Conservation (phyloP, 1,140 invertebrate species). For the Brachionus paranguensis region DNA sequence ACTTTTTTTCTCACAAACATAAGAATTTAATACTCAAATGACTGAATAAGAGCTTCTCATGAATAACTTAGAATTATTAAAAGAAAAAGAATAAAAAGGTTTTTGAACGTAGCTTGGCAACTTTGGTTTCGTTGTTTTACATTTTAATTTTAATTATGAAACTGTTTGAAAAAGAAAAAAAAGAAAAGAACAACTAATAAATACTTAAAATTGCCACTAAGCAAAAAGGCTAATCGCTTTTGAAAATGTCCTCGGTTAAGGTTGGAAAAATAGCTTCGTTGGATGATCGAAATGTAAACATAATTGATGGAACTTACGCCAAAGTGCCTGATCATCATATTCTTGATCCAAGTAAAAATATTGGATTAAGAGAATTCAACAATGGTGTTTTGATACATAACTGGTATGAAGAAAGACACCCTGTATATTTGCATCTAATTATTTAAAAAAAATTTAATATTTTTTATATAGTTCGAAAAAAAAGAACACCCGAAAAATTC, state of each 20-base stretch:
- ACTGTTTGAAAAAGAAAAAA: neutral
- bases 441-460: no score
- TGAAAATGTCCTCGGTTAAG: neutral
- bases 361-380: constrained; percentile 29
- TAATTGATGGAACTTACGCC: constrained; percentile 33
- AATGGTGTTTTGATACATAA: constrained; percentile 27
- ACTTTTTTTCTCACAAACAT: neutral
- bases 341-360: constrained; percentile 1
- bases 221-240: neutral
- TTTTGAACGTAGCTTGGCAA: neutral
- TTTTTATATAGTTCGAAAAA: neutral
- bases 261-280: neutral
- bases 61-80: neutral
- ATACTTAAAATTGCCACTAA: neutral
- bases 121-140: neutral
- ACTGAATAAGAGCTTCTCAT: neutral
- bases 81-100: neutral
- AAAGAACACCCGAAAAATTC: neutral
- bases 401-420: constrained; percentile 37
- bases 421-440: neutral
- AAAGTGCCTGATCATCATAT: constrained; percentile 10
- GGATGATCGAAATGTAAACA: neutral
- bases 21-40: neutral
- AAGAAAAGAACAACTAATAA: neutral
- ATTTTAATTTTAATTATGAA: neutral